Conservation (phyloP, 1,140 invertebrate species). For the Solenopsis fugax region DNA sequence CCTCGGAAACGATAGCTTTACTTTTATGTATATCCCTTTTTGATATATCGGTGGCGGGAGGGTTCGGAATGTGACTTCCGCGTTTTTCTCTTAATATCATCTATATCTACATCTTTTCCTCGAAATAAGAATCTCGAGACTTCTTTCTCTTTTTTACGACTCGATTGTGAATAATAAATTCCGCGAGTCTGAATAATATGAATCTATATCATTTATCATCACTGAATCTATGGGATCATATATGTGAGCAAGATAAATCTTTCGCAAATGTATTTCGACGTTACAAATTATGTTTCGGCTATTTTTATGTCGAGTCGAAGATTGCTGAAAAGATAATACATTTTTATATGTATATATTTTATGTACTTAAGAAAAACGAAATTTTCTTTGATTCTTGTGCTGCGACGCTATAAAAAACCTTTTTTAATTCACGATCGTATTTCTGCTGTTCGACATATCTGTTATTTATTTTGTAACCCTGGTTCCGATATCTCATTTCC, state of each 20-base stretch:
- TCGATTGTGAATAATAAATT: slow-evolving; percentile 49
- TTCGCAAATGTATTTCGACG: neutral
- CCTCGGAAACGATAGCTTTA: neutral
- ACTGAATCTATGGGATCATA: slow-evolving; percentile 25
- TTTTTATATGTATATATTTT: neutral
- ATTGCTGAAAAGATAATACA: neutral
- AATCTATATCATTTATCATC: slow-evolving; percentile 27
- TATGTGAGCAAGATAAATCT: slow-evolving; percentile 42
- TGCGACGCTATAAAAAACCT: neutral
- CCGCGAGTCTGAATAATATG: neutral
- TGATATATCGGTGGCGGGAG: neutral
- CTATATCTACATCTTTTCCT: neutral
- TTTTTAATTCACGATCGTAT: slow-evolving; percentile 22
- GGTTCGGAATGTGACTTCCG: neutral
- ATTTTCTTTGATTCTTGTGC: neutral
- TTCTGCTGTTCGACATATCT: slow-evolving; percentile 60
- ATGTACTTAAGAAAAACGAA: neutral
- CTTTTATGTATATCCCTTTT: neutral
- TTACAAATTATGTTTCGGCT: slow-evolving; percentile 11
- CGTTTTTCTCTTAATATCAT: neutral
- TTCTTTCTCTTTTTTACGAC: neutral
- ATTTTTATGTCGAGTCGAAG: slow-evolving; percentile 19
- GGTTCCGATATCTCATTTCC: slow-evolving; percentile 78
- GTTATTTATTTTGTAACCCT: slow-evolving; percentile 74
- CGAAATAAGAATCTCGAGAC: slow-evolving; percentile 9